Evolutionary conservation across 2,113 vertebrate species (phyloP).

Genomic region (Cinclus mexicanus): DNA sequence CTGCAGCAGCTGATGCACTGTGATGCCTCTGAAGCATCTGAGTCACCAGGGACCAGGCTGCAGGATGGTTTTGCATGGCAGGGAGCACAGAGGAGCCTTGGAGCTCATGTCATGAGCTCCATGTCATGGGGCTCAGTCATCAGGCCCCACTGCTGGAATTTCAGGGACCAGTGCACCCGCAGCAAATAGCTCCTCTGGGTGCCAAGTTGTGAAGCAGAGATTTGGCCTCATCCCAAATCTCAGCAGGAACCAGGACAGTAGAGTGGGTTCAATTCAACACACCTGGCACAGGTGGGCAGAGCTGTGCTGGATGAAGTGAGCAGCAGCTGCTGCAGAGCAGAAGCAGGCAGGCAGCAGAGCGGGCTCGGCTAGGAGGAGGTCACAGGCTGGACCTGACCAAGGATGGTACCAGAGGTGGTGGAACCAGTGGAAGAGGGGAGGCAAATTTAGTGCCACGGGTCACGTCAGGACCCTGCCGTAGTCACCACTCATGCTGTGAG

Average conservation of each 20-base stretch:
- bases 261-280: background rate
- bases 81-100: background rate
- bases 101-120: background rate
- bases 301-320: background rate
- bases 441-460: background rate
- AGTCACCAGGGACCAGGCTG: background rate
- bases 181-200: background rate
- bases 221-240: background rate
- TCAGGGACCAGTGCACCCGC: background rate
- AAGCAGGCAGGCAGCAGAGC: background rate
- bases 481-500: accelerated
- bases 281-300: background rate
- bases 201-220: background rate
- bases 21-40: background rate
- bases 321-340: background rate
- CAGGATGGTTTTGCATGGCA: accelerated
- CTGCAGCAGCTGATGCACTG: background rate
- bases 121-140: background rate
- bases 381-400: background rate
- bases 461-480: accelerated
- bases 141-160: background rate
- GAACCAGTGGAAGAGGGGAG: background rate
- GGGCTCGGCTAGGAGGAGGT: background rate
- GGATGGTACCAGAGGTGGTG: background rate
- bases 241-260: accelerated